Conservation (phyloP, 2,113 vertebrate genomes). For the Tragulus kanchil region DNA sequence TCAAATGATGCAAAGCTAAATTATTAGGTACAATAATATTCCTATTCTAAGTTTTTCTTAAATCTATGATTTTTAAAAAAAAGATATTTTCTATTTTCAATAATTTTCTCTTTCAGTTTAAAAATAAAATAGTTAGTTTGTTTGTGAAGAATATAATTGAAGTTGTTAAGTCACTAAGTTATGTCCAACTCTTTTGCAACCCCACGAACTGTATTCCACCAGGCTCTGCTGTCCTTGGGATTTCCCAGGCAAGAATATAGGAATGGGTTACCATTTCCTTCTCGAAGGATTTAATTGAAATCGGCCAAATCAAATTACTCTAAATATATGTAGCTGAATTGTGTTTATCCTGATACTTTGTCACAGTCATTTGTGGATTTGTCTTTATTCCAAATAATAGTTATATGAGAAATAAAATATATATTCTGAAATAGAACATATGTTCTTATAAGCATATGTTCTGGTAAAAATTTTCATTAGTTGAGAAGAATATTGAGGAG, state of each 20-base stretch:
- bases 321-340: conserved; percentile 16
- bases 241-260: not conserved
- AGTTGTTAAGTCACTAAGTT: not conserved
- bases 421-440: conserved; percentile 41
- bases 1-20: not conserved
- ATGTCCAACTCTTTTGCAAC: not conserved
- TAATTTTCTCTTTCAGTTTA: not conserved
- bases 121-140: not conserved
- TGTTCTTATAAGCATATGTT: not conserved
- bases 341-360: not conserved
- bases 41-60: not conserved
- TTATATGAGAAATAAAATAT: conserved; percentile 36
- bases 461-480: conserved; percentile 31
- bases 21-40: not conserved
- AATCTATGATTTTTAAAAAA: not conserved
- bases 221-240: not conserved
- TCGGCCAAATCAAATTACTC: not conserved
- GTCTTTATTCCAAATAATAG: conserved; percentile 10
- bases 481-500: not conserved
- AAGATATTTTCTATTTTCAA: not conserved
- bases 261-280: not conserved
- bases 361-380: conserved; percentile 11
- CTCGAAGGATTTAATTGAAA: not conserved
- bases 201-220: not conserved
- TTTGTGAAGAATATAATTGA: not conserved